A percentile compares a stretch with the other conserved stretches of the same genome.
These are phyloP conservation scores for Clinocottus analis DNA, from an alignment of 2,113 vertebrate genomes.

Conservation along the genomic window DNA sequence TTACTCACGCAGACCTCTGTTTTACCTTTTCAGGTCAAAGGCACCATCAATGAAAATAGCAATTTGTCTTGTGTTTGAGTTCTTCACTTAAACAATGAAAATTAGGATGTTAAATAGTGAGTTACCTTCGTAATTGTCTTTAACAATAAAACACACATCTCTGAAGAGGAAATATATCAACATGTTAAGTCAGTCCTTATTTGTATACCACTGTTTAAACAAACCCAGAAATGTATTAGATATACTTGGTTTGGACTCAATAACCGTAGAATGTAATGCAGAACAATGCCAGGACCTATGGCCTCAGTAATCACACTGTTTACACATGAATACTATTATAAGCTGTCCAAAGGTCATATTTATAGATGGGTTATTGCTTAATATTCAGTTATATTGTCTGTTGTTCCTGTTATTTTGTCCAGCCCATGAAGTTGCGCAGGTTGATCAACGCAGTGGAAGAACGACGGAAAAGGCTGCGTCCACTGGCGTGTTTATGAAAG, in stretches of 20 bases:
- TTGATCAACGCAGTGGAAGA: neutral
- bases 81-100: neutral
- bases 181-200: neutral
- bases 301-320: neutral
- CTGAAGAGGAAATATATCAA: neutral
- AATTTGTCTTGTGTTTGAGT: neutral
- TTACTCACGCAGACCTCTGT: neutral
- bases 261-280: neutral
- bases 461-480: conserved; percentile 27
- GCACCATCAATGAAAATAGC: neutral
- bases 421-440: neutral
- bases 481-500: conserved; percentile 30
- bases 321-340: neutral
- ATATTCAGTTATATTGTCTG: neutral
- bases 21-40: conserved; percentile 33
- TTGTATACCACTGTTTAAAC: neutral
- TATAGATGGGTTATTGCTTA: neutral
- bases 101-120: neutral
- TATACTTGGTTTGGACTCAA: neutral
- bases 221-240: neutral
- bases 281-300: neutral
- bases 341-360: neutral
- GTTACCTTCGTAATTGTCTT: neutral
- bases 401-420: conserved; percentile 26
- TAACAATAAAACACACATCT: neutral